Evolutionary conservation across 2,888 invertebrate genomes (phyloP).

Genomic region (Tachina grossa): DNA sequence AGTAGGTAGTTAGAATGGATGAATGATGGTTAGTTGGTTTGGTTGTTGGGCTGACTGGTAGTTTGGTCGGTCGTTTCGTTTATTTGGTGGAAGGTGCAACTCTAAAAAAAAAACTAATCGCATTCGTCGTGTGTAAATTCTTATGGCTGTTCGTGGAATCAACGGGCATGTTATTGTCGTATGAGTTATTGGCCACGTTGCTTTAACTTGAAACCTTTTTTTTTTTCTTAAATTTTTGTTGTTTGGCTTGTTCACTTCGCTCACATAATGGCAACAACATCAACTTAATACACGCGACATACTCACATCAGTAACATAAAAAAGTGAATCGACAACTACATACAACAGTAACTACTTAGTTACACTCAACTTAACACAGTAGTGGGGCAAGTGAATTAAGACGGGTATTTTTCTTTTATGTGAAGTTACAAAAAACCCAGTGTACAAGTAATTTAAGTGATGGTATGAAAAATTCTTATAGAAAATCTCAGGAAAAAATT

Average conservation of each 20-base stretch:
- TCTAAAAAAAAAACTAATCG: constrained; percentile 49
- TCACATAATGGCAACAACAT: constrained; percentile 15
- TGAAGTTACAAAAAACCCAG: neutral
- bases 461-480: too few relatives aligned
- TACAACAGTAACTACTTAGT: constrained; percentile 47
- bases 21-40: constrained; percentile 21
- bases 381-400: constrained; percentile 4
- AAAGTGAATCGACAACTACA: constrained; percentile 30
- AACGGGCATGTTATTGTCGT: constrained; percentile 63
- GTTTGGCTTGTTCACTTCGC: constrained; percentile 46
- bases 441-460: neutral
- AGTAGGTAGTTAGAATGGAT: constrained; percentile 37
- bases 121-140: constrained; percentile 56
- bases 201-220: constrained; percentile 38
- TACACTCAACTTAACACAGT: constrained; percentile 35
- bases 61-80: constrained; percentile 31
- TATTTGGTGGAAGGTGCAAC: constrained; percentile 31
- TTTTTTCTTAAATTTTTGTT: constrained; percentile 41
- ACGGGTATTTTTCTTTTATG: neutral
- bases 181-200: constrained; percentile 63
- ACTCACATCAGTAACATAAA: constrained; percentile 18
- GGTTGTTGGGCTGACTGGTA: neutral
- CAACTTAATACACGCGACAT: constrained; percentile 46
- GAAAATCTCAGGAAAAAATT: too few relatives aligned
- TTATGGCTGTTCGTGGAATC: constrained; percentile 62